phyloP scores from a whole-genome alignment of 2,888 invertebrate species.

The Pristionchus arcanus region DNA sequence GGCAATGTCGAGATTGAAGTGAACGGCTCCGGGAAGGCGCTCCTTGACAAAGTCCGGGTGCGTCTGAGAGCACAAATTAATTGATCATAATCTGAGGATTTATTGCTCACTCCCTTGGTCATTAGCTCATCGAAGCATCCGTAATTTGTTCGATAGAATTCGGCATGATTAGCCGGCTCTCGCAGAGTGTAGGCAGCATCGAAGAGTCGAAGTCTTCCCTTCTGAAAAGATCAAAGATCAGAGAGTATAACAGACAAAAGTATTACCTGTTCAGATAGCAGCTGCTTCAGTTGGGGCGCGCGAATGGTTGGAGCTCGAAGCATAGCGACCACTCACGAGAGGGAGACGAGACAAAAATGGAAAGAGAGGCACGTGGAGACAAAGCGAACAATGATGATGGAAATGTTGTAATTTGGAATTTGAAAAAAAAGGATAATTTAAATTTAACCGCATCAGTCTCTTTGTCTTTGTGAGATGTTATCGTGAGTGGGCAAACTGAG shows the following conservation, averaged over 20 bases:
- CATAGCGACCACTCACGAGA: background rate
- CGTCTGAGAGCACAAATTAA: background rate
- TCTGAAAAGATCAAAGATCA: background rate
- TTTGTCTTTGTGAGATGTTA: too few species aligned
- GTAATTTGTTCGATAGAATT: constrained; percentile 4
- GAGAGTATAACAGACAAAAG: background rate
- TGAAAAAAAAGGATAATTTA: too few species aligned
- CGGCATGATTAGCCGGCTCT: constrained; percentile 30
- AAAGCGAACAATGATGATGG: too few species aligned
- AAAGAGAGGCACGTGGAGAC: too few species aligned
- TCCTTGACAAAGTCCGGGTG: constrained; percentile 11
- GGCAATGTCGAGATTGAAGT: constrained; percentile 52
- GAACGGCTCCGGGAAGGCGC: background rate
- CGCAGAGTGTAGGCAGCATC: constrained; percentile 36
- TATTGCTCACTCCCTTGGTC: background rate
- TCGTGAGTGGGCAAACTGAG: too few species aligned
- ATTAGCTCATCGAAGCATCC: constrained; percentile 9
- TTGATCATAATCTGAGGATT: too few species aligned
- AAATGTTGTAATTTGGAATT: too few species aligned
- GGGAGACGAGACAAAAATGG: background rate
- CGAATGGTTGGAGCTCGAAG: constrained; percentile 39
- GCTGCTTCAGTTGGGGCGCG: constrained; percentile 16
- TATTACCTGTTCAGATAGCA: background rate
- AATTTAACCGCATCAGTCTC: too few species aligned
- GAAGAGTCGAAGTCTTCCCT: background rate